Conservation (phyloP, 2,797 vertebrate genomes). For the Paguma larvata region DNA sequence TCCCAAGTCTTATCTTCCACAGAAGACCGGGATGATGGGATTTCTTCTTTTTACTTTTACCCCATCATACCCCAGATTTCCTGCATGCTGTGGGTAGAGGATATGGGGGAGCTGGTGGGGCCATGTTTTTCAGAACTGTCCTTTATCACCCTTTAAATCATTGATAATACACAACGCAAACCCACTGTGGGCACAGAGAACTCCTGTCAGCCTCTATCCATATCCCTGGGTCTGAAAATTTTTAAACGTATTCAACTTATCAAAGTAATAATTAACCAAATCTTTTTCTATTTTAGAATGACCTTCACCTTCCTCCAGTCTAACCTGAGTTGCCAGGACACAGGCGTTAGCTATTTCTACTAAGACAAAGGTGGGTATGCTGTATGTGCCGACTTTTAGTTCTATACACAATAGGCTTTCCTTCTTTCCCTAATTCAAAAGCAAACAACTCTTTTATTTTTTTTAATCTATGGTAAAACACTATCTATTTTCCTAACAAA, state of each 20-base stretch:
- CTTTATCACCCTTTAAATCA: background rate
- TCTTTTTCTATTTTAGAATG: constrained; percentile 62
- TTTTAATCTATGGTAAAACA: background rate
- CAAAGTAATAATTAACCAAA: constrained; percentile 73
- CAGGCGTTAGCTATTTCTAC: constrained; percentile 43
- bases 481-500: background rate
- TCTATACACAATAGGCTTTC: background rate
- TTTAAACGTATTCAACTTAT: constrained; percentile 45
- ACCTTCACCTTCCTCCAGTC: constrained; percentile 64
- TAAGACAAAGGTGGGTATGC: constrained; percentile 15
- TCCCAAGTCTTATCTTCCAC: background rate
- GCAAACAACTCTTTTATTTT: background rate
- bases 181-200: background rate
- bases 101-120: background rate
- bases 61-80: background rate
- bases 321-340: background rate
- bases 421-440: background rate
- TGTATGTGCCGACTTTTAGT: background rate
- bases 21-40: background rate
- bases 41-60: background rate
- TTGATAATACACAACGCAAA: background rate
- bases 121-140: constrained; percentile 27
- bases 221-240: constrained; percentile 6
- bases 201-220: background rate
- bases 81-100: background rate